Percentiles rank a stretch among this genome's conserved stretches.
phyloP scores from a whole-genome alignment of 2,888 invertebrate genomes.

The Steinernema carpocapsae region DNA sequence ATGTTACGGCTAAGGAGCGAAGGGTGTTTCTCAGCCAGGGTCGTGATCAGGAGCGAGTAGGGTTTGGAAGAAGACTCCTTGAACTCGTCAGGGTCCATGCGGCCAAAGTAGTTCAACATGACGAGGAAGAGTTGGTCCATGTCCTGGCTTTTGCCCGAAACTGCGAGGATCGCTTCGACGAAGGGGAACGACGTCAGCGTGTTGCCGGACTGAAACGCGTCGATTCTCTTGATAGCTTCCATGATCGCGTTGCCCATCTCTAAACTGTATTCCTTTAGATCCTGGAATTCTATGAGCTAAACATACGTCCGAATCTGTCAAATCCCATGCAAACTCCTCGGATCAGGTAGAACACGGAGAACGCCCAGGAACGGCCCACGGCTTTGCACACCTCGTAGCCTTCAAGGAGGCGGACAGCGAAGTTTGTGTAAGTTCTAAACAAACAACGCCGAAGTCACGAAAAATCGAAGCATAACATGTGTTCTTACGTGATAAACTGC shows the following conservation, averaged over 20 bases:
- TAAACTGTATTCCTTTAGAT: constrained; percentile 1
- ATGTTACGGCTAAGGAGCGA: constrained; percentile 32
- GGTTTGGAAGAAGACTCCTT: constrained; percentile 36
- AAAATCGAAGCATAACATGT: neutral
- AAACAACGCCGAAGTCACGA: no score
- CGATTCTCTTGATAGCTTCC: constrained; percentile 37
- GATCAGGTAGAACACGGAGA: constrained; percentile 37
- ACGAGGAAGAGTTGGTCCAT: constrained; percentile 46
- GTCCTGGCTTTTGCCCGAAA: constrained; percentile 41
- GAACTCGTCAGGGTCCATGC: constrained; percentile 30
- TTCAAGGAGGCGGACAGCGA: constrained; percentile 36
- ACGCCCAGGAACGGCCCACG: constrained; percentile 29
- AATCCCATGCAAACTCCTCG: constrained; percentile 39
- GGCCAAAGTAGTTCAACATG: constrained; percentile 39
- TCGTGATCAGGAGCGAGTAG: constrained; percentile 37
- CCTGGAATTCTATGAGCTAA: neutral
- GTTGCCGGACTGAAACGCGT: constrained; percentile 32
- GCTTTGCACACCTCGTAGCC: constrained; percentile 40
- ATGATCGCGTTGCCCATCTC: constrained; percentile 37
- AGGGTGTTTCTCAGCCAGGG: constrained; percentile 35
- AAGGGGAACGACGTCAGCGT: constrained; percentile 50
- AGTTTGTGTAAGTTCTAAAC: constrained; percentile 10
- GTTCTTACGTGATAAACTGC: constrained; percentile 9
- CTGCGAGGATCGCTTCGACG: constrained; percentile 49
- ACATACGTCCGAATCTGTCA: constrained; percentile 36